These are phyloP conservation scores for Plemyria rubiginata DNA, from an alignment of 2,888 invertebrate genomes.

Conservation along the genomic window DNA sequence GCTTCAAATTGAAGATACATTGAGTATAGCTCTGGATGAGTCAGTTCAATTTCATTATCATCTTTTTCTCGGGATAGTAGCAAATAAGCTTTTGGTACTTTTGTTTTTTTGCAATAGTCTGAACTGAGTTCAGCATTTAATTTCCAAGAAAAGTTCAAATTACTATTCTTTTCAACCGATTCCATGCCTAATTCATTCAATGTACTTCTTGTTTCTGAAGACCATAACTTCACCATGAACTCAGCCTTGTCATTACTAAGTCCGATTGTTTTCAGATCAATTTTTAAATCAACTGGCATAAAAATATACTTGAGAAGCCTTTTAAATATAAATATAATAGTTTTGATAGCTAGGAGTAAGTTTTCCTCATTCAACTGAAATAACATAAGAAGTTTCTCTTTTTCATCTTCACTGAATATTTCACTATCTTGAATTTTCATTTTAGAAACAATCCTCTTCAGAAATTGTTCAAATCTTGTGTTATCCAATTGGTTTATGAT, in stretches of 20 bases:
- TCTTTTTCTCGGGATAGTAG: conserved; percentile 50
- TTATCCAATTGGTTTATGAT: conserved; percentile 68
- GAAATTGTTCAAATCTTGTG: conserved; percentile 72
- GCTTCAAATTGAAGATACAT: conserved; percentile 75
- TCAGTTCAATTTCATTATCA: conserved; percentile 68
- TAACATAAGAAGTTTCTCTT: conserved; percentile 67
- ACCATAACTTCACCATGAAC: conserved; percentile 72
- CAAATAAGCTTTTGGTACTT: conserved; percentile 72
- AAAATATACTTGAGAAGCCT: conserved; percentile 72
- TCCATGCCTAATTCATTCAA: conserved; percentile 63
- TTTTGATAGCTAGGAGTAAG: conserved; percentile 66
- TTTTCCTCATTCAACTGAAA: conserved; percentile 66
- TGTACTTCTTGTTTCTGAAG: conserved; percentile 66
- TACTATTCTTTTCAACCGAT: conserved; percentile 49
- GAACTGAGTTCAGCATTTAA: conserved; percentile 78
- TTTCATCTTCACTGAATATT: conserved; percentile 73
- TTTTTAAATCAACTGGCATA: conserved; percentile 72
- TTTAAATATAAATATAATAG: conserved; percentile 68
- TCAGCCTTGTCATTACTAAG: conserved; percentile 67
- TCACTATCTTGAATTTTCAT: conserved; percentile 64
- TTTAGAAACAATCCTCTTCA: conserved; percentile 68
- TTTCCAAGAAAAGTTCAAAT: conserved; percentile 67
- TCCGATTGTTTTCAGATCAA: conserved; percentile 63
- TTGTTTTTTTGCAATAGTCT: conserved; percentile 69
- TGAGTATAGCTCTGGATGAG: conserved; percentile 72